phyloP scores from a whole-genome alignment of 2,113 vertebrate species.

The Colistium nudipinnis region DNA sequence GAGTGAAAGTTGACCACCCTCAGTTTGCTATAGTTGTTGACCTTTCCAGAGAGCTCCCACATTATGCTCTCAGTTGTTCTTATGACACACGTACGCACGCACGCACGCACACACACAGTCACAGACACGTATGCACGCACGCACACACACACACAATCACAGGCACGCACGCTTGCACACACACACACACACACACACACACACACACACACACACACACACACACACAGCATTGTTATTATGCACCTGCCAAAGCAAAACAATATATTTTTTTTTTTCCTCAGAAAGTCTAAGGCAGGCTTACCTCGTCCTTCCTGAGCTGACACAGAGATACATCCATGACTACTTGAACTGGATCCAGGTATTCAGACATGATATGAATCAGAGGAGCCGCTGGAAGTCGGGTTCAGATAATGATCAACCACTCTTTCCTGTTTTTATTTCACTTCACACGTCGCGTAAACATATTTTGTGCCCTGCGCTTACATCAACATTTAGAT shows the following conservation, averaged over 20 bases:
- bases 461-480: background rate
- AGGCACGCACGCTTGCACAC: too few species aligned
- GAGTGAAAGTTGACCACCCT: background rate
- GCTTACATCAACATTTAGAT: background rate
- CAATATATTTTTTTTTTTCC: conserved; percentile 29
- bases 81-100: too few species aligned
- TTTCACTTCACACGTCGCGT: background rate
- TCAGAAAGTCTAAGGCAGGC: background rate
- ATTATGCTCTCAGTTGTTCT: background rate
- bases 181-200: too few species aligned
- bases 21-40: background rate
- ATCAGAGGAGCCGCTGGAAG: conserved; percentile 7
- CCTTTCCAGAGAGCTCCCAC: conserved; percentile 29
- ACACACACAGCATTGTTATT: conserved; percentile 12
- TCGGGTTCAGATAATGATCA: conserved; percentile 32
- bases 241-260: conserved; percentile 18
- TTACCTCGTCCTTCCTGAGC: background rate
- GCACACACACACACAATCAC: too few species aligned
- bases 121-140: too few species aligned
- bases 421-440: conserved; percentile 28
- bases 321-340: conserved; percentile 11
- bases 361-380: conserved; percentile 13
- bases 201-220: too few species aligned
- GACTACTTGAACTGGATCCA: conserved; percentile 11
- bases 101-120: too few species aligned